Evolutionary conservation across 1,140 invertebrate species (phyloP).

Genomic region (Orius insidiosus): DNA sequence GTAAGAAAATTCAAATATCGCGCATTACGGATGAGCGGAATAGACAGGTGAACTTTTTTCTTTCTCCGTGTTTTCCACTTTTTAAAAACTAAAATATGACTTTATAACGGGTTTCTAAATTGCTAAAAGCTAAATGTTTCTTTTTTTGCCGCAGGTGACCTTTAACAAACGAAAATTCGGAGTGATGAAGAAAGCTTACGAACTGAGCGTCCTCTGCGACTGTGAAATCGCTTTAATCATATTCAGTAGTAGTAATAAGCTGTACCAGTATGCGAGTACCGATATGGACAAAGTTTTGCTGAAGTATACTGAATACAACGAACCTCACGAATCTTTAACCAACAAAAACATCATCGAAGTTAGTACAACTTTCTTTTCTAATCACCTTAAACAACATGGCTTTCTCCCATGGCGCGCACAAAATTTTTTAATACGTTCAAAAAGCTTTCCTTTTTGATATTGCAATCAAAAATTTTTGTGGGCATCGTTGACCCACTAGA

Average conservation of each 20-base stretch:
- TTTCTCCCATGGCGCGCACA: too few species aligned
- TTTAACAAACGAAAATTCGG: constrained; percentile 99
- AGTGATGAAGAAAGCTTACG: constrained; percentile 99
- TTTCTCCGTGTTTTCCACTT: not conserved
- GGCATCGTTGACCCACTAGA: too few species aligned
- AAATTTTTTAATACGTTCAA: too few species aligned
- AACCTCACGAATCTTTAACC: constrained; percentile 97
- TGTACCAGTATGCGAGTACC: constrained; percentile 98
- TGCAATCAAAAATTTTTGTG: too few species aligned
- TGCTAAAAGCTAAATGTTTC: too few species aligned
- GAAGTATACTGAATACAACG: constrained; percentile 99
- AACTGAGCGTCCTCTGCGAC: constrained; percentile 95
- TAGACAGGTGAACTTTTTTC: constrained; percentile 60
- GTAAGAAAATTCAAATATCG: constrained; percentile 99
- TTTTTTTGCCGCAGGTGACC: constrained; percentile 63
- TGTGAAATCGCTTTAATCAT: constrained; percentile 99
- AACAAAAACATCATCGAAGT: constrained; percentile 99
- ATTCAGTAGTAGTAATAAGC: constrained; percentile 97
- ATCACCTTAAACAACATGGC: too few species aligned
- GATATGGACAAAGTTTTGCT: constrained; percentile 99
- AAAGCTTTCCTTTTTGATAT: too few species aligned
- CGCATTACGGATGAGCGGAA: constrained; percentile 98
- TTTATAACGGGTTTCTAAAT: not conserved
- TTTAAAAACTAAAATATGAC: constrained; percentile 2
- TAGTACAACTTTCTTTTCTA: constrained; percentile 28